These are phyloP conservation scores for Chaetorhynchus papuensis DNA, from an alignment of 2,113 vertebrate species.

Conservation along the genomic window DNA sequence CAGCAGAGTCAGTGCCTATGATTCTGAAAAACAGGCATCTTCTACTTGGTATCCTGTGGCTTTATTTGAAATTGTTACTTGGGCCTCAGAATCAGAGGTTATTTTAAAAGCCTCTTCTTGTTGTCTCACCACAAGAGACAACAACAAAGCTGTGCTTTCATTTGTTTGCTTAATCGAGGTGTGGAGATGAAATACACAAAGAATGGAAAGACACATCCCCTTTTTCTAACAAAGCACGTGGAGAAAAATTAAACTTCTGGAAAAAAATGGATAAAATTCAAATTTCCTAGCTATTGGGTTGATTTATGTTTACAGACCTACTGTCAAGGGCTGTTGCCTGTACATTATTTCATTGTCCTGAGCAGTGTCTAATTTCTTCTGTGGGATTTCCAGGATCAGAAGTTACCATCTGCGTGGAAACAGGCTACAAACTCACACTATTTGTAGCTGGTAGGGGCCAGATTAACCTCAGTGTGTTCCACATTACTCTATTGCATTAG, in stretches of 20 bases:
- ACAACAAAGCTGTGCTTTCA: not conserved
- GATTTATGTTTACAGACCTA: not conserved
- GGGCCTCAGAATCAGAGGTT: not conserved
- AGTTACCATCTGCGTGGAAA: not conserved
- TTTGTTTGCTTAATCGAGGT: not conserved
- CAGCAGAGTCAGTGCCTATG: not conserved
- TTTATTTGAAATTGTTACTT: not conserved
- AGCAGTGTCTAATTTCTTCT: not conserved
- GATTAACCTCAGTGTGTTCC: not conserved
- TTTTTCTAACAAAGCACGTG: not conserved
- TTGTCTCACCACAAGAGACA: not conserved
- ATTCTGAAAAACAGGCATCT: not conserved
- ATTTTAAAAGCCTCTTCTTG: not conserved
- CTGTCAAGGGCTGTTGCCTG: not conserved
- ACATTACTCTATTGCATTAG: not conserved
- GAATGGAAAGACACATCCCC: not conserved
- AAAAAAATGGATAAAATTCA: not conserved
- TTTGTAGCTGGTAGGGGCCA: not conserved
- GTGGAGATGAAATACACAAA: not conserved
- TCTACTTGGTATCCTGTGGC: not conserved
- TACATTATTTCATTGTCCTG: not conserved
- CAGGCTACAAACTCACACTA: not conserved
- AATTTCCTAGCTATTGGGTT: not conserved
- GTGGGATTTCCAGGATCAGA: not conserved
- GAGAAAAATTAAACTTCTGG: not conserved